Conservation (phyloP, 2,888 invertebrate genomes). For the Cerastoderma edule region DNA sequence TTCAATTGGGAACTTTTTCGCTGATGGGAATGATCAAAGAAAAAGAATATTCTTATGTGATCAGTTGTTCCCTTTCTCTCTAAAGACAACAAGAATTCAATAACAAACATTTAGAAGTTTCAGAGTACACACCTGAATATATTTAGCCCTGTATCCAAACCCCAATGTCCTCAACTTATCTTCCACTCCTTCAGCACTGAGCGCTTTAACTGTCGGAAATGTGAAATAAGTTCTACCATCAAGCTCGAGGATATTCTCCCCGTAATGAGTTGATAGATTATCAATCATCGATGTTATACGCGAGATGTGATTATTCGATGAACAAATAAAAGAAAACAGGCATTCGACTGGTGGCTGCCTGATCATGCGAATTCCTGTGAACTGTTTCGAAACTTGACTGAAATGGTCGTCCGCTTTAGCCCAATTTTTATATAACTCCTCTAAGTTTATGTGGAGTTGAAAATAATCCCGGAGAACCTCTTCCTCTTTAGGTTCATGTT, state of each 20-base stretch:
- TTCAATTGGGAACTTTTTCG: too few relatives aligned
- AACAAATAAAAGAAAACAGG: conserved; percentile 97
- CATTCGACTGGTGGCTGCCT: conserved; percentile 96
- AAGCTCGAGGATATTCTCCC: conserved; percentile 88
- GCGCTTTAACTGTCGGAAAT: conserved; percentile 88
- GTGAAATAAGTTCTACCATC: conserved; percentile 89
- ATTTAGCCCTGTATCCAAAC: conserved; percentile 87
- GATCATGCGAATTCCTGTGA: conserved; percentile 94
- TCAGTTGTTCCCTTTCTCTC: too few relatives aligned
- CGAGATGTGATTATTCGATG: conserved; percentile 97
- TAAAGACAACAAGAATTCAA: too few relatives aligned
- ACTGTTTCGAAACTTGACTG: conserved; percentile 86
- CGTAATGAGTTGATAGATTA: conserved; percentile 92
- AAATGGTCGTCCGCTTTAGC: conserved; percentile 90
- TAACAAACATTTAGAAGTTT: background rate
- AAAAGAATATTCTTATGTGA: too few relatives aligned
- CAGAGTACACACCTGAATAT: conserved; percentile 67
- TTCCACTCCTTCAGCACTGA: conserved; percentile 87
- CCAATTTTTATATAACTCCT: conserved; percentile 91
- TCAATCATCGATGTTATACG: conserved; percentile 96
- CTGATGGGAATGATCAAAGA: too few relatives aligned
- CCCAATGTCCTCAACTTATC: conserved; percentile 87
- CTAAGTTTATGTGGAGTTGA: conserved; percentile 89
- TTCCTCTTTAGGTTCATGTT: conserved; percentile 22
- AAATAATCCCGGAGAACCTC: conserved; percentile 88